Percentiles rank a stretch among this genome's conserved stretches.
Evolutionary conservation across 2,113 vertebrate species (phyloP).

Genomic region (Poeciliopsis retropinna): DNA sequence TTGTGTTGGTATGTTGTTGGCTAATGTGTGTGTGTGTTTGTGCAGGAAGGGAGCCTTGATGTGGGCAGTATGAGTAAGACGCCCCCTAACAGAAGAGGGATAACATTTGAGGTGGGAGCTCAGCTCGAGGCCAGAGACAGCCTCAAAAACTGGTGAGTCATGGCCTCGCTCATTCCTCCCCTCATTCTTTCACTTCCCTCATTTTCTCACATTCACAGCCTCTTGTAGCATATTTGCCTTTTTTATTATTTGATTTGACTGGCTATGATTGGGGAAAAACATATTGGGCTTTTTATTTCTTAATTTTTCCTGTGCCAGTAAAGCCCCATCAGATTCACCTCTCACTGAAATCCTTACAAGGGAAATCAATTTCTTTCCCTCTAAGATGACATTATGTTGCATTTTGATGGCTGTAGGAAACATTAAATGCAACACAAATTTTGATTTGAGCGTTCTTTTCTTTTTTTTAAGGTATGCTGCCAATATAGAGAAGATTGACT

Average conservation of each 20-base stretch:
- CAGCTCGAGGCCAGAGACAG: conserved; percentile 97
- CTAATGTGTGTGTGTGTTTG: conserved; percentile 42
- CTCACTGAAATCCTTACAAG: conserved; percentile 9
- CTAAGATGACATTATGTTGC: not conserved
- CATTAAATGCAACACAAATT: not conserved
- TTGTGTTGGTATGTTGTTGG: conserved; percentile 5
- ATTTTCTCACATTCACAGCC: conserved; percentile 10
- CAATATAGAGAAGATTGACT: conserved; percentile 95
- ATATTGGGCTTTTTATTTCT: not conserved
- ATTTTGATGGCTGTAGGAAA: not conserved
- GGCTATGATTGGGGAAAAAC: not conserved
- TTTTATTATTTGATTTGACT: conserved; percentile 6
- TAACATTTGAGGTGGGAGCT: conserved; percentile 98
- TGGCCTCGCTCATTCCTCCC: conserved; percentile 59
- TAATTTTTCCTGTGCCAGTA: not conserved
- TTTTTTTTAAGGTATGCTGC: conserved; percentile 86
- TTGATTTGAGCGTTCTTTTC: too few species aligned
- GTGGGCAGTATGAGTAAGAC: conserved; percentile 94
- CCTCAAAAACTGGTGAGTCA: conserved; percentile 97
- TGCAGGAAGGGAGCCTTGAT: conserved; percentile 75
- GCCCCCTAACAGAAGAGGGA: conserved; percentile 98
- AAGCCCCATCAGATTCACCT: not conserved
- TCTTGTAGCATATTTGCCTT: not conserved
- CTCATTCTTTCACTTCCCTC: conserved; percentile 34
- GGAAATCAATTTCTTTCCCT: not conserved